A percentile compares a stretch with the other conserved stretches of the same genome.
Conservation (phyloP, 2,113 vertebrate species). For the cattle (Bos taurus) region DNA sequence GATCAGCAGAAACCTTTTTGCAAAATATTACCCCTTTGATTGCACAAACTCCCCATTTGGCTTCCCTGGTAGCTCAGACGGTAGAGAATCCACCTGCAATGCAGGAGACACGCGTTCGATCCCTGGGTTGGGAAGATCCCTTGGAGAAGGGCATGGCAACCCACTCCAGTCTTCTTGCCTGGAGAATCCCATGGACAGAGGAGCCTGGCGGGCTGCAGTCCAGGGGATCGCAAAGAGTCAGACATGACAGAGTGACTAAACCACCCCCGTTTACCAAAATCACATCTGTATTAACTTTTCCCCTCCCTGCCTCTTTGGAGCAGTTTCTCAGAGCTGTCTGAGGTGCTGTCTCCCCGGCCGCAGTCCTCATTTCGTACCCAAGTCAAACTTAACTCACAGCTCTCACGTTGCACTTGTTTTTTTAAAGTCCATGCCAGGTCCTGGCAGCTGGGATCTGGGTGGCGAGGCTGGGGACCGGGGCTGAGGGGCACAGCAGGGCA, state of each 20-base stretch:
- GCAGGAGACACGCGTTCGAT: fast-evolving
- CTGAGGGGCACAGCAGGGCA: neutral
- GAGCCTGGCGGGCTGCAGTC: neutral
- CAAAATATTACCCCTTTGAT: neutral
- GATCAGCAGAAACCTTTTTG: neutral
- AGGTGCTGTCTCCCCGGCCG: neutral
- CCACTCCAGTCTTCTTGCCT: fast-evolving
- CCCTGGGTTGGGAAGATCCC: neutral
- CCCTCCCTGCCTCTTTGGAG: neutral
- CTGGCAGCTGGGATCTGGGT: neutral
- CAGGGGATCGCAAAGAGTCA: fast-evolving
- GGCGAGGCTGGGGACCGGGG: neutral
- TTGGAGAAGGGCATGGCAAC: fast-evolving
- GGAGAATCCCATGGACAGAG: neutral
- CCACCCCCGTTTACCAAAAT: fast-evolving
- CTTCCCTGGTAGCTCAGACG: neutral
- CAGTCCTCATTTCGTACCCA: neutral
- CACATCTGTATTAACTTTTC: neutral
- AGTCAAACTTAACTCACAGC: neutral
- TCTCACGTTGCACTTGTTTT: neutral
- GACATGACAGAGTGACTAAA: fast-evolving
- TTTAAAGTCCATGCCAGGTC: fast-evolving
- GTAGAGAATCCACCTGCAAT: neutral
- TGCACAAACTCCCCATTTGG: neutral
- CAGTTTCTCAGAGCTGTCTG: neutral